These are phyloP conservation scores for Cirrhinus molitorella DNA, from an alignment of 2,797 vertebrate genomes.

Conservation along the genomic window DNA sequence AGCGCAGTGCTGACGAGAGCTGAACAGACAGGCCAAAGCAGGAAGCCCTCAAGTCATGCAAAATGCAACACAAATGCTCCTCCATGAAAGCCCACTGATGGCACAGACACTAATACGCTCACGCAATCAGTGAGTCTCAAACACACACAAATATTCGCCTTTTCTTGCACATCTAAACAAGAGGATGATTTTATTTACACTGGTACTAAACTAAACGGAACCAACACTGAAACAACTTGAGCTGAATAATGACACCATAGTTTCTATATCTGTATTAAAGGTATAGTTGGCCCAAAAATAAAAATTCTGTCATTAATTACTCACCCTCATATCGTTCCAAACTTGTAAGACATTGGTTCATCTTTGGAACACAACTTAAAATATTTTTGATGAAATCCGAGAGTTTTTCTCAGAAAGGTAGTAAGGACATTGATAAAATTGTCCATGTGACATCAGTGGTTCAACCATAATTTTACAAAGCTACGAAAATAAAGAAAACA, in stretches of 20 bases:
- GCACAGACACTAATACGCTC: constrained; percentile 62
- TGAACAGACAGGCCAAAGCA: constrained; percentile 94
- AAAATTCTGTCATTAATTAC: no score
- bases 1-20: constrained; percentile 88
- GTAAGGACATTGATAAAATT: no score
- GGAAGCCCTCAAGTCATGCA: constrained; percentile 92
- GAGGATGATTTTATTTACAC: not conserved
- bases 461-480: no score
- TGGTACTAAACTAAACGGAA: not conserved
- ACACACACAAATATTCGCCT: constrained; percentile 33
- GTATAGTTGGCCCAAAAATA: no score
- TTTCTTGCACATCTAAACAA: constrained; percentile 9
- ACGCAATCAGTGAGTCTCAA: constrained; percentile 57
- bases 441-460: no score
- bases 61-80: constrained; percentile 92
- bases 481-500: no score
- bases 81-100: constrained; percentile 82
- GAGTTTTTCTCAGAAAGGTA: no score
- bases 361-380: no score
- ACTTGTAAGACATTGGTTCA: no score
- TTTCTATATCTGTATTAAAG: not conserved
- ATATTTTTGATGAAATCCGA: no score
- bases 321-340: no score
- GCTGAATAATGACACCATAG: not conserved
- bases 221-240: not conserved